Evolutionary conservation across 2,113 vertebrate species (phyloP).

Genomic region (Jaculus jaculus): DNA sequence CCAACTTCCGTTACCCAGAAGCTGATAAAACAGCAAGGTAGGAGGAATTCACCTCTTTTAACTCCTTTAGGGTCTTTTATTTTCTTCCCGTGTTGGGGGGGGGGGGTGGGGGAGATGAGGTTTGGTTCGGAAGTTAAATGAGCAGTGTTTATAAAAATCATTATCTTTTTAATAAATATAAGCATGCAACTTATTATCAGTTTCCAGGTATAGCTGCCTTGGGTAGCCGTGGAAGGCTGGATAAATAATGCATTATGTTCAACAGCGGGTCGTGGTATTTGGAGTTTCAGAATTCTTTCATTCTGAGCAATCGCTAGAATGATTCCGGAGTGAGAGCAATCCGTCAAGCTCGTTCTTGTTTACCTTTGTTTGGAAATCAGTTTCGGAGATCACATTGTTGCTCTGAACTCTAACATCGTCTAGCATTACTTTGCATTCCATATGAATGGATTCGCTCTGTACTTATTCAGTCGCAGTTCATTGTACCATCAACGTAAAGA

Average conservation of each 20-base stretch:
- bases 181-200: constrained; percentile 28
- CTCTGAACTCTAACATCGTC: constrained; percentile 50
- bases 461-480: constrained; percentile 70
- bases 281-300: constrained; percentile 62
- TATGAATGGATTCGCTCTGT: constrained; percentile 62
- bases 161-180: constrained; percentile 74
- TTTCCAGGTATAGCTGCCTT: constrained; percentile 42
- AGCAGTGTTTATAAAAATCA: constrained; percentile 51
- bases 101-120: neutral
- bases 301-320: constrained; percentile 20
- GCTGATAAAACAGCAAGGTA: constrained; percentile 81
- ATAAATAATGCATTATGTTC: constrained; percentile 56
- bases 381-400: constrained; percentile 1
- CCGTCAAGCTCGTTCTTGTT: constrained; percentile 17
- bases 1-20: constrained; percentile 80
- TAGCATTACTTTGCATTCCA: constrained; percentile 72
- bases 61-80: constrained; percentile 61
- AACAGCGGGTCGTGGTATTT: constrained; percentile 47
- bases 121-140: constrained; percentile 56
- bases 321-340: neutral
- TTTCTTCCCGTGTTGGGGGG: neutral
- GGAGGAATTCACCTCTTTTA: constrained; percentile 76
- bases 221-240: constrained; percentile 36
- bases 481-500: constrained; percentile 49
- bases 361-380: constrained; percentile 35